Evolutionary conservation across 2,797 vertebrate genomes (phyloP).

Genomic region (Lateolabrax maculatus): DNA sequence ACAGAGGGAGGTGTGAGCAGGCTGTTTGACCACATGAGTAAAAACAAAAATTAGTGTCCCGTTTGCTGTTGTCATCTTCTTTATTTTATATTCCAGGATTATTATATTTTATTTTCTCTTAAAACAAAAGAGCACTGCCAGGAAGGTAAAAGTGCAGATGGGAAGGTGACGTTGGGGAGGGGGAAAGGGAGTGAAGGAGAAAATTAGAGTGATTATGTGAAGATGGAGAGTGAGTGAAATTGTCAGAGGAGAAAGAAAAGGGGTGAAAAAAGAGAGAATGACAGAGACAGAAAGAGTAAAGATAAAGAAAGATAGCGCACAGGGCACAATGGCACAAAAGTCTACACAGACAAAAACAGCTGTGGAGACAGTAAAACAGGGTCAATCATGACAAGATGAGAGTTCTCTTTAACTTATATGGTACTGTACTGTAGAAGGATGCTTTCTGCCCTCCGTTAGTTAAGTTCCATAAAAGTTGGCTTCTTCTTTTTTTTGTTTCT

Average conservation of each 20-base stretch:
- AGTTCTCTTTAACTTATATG: conserved; percentile 79
- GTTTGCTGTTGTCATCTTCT: conserved; percentile 54
- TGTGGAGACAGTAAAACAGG: conserved; percentile 78
- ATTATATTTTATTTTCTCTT: conserved; percentile 67
- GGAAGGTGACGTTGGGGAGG: conserved; percentile 4
- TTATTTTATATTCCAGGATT: conserved; percentile 64
- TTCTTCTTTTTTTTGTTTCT: conserved; percentile 48
- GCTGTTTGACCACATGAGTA: conserved; percentile 45
- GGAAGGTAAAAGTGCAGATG: conserved; percentile 54
- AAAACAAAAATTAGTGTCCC: conserved; percentile 51
- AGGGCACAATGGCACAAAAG: conserved; percentile 83
- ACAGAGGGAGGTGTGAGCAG: conserved; percentile 23
- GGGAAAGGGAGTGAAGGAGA: background rate
- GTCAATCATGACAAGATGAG: conserved; percentile 72
- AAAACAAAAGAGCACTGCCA: conserved; percentile 53
- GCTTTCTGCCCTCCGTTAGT: conserved; percentile 61
- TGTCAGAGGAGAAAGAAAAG: conserved; percentile 8
- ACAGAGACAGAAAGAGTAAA: conserved; percentile 49
- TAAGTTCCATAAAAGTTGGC: conserved; percentile 75
- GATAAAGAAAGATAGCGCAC: conserved; percentile 71
- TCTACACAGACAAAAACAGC: conserved; percentile 81
- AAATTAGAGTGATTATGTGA: background rate
- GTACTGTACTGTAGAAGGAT: conserved; percentile 73
- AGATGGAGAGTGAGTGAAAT: conserved; percentile 21
- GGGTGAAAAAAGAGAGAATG: conserved; percentile 13